A percentile compares a stretch with the other conserved stretches of the same genome.
Conservation (phyloP, 2,113 vertebrate species). For the Cyanoramphus novaezelandiae region DNA sequence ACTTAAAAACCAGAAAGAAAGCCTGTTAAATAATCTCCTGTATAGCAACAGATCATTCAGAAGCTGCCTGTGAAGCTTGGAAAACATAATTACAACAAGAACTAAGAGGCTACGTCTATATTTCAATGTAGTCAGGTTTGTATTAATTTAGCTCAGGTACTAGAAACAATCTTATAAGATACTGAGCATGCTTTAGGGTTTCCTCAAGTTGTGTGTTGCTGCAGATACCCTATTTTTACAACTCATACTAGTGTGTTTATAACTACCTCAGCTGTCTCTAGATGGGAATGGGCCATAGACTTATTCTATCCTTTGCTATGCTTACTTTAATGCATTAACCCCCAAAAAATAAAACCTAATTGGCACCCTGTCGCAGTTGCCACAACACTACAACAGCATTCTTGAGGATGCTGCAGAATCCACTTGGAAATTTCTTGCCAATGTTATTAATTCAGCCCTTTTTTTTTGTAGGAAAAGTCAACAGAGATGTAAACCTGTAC, state of each 20-base stretch:
- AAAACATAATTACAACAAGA: background rate
- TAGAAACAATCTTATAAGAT: background rate
- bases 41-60: background rate
- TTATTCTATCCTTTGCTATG: background rate
- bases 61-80: background rate
- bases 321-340: background rate
- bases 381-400: background rate
- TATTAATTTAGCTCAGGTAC: background rate
- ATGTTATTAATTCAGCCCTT: background rate
- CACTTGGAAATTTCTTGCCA: background rate
- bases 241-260: background rate
- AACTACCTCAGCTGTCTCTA: background rate
- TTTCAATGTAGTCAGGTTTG: background rate
- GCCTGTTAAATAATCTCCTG: background rate
- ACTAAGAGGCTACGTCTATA: background rate
- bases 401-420: background rate
- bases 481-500: background rate
- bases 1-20: background rate
- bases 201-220: background rate
- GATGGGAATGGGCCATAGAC: background rate
- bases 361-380: accelerated
- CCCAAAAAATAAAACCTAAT: background rate
- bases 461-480: background rate
- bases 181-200: background rate
- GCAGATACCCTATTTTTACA: background rate